phyloP scores from a whole-genome alignment of 2,888 invertebrate genomes.

The Ashinkailepas kermadecensis region DNA sequence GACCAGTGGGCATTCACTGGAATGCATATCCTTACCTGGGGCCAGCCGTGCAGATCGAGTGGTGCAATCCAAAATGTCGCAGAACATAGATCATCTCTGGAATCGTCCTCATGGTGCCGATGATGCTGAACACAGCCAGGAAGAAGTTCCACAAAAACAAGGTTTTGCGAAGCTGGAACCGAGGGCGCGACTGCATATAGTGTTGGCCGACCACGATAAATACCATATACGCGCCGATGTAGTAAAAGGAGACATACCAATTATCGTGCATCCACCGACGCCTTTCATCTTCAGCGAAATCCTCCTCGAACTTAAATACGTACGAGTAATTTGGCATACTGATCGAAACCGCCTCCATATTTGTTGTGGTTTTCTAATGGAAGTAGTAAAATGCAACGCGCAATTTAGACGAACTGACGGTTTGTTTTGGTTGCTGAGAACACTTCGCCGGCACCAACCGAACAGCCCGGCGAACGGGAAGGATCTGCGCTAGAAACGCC shows the following conservation, averaged over 20 bases:
- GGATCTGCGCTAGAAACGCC: neutral
- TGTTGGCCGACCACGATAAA: conserved; percentile 88
- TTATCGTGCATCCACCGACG: conserved; percentile 92
- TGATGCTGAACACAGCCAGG: conserved; percentile 88
- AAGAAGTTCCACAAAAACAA: conserved; percentile 86
- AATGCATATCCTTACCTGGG: neutral
- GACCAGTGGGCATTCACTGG: neutral
- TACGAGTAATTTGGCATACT: conserved; percentile 48
- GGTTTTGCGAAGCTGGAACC: conserved; percentile 78
- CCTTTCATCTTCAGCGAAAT: conserved; percentile 81
- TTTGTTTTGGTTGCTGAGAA: neutral
- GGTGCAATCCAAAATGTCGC: conserved; percentile 81
- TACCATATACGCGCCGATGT: conserved; percentile 82
- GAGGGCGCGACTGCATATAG: conserved; percentile 84
- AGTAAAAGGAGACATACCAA: conserved; percentile 90
- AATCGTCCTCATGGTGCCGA: conserved; percentile 73
- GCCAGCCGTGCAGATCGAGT: conserved; percentile 68
- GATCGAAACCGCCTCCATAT: neutral
- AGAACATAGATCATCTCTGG: conserved; percentile 87
- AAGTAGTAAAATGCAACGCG: neutral
- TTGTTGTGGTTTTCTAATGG: neutral
- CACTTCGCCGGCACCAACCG: neutral
- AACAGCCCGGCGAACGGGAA: neutral
- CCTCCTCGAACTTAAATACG: conserved; percentile 89
- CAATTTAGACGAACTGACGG: neutral